Percentiles rank a stretch among this genome's conserved stretches.
Evolutionary conservation across 2,113 vertebrate genomes (phyloP).

Genomic region (Scalopus aquaticus): DNA sequence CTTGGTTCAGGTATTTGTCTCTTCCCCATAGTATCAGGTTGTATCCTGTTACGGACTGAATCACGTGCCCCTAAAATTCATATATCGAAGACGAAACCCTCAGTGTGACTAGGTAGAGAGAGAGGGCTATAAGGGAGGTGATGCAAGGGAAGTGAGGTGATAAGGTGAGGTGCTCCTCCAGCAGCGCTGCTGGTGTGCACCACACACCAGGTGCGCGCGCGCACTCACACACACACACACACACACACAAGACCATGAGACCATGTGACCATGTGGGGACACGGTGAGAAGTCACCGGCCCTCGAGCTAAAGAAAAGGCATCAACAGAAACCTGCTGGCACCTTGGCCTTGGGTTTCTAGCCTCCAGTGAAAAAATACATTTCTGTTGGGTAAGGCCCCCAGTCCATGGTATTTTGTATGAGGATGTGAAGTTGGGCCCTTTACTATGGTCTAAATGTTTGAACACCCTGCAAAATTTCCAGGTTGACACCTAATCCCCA

Average conservation of each 20-base stretch:
- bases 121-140: not conserved
- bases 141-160: not conserved
- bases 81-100: not conserved
- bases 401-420: not conserved
- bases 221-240: too few species aligned
- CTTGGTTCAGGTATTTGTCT: not conserved
- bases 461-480: not conserved
- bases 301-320: not conserved
- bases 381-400: not conserved
- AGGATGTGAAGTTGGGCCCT: too few species aligned
- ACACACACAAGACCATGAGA: too few species aligned
- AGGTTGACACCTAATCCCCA: not conserved
- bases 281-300: not conserved
- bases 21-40: not conserved
- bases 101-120: not conserved
- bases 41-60: not conserved
- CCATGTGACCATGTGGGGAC: not conserved
- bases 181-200: not conserved
- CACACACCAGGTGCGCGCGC: not conserved
- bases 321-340: not conserved
- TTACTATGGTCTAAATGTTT: not conserved
- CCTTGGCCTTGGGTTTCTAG: not conserved
- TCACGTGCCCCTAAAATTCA: not conserved
- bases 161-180: not conserved
- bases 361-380: not conserved